A percentile compares a stretch with the other conserved stretches of the same genome.
phyloP scores from a whole-genome alignment of 2,113 vertebrate genomes.

The Taurulus bubalis region DNA sequence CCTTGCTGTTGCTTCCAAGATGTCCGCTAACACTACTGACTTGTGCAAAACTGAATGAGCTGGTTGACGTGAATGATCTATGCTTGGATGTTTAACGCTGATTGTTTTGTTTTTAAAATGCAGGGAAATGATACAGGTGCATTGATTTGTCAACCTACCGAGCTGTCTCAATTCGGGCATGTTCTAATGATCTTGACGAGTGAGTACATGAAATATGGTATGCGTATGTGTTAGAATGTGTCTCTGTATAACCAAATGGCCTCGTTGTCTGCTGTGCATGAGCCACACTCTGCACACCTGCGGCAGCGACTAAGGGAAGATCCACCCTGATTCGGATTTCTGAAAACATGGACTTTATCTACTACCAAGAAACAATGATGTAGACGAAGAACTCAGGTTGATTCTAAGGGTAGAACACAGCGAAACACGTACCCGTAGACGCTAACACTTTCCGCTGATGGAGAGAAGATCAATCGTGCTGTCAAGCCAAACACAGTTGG shows the following conservation, averaged over 20 bases:
- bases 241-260: slow-evolving; percentile 51
- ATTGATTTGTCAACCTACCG: slow-evolving; percentile 15
- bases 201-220: slow-evolving; percentile 12
- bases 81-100: slow-evolving; percentile 47
- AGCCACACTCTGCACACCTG: slow-evolving; percentile 5
- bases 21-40: slow-evolving; percentile 47
- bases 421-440: neutral
- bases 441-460: neutral
- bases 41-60: slow-evolving; percentile 48
- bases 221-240: slow-evolving; percentile 21
- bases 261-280: slow-evolving; percentile 30
- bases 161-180: slow-evolving; percentile 22
- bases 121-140: slow-evolving; percentile 55
- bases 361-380: neutral
- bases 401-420: slow-evolving; percentile 40
- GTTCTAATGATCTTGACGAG: slow-evolving; percentile 27
- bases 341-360: neutral
- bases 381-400: slow-evolving; percentile 34
- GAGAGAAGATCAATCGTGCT: neutral
- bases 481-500: neutral
- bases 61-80: slow-evolving; percentile 52
- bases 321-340: slow-evolving; percentile 28
- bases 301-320: slow-evolving; percentile 14
- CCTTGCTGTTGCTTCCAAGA: slow-evolving; percentile 54
- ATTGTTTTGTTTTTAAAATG: slow-evolving; percentile 55